phyloP scores from a whole-genome alignment of 1,140 invertebrate genomes.

The Venturia canescens region DNA sequence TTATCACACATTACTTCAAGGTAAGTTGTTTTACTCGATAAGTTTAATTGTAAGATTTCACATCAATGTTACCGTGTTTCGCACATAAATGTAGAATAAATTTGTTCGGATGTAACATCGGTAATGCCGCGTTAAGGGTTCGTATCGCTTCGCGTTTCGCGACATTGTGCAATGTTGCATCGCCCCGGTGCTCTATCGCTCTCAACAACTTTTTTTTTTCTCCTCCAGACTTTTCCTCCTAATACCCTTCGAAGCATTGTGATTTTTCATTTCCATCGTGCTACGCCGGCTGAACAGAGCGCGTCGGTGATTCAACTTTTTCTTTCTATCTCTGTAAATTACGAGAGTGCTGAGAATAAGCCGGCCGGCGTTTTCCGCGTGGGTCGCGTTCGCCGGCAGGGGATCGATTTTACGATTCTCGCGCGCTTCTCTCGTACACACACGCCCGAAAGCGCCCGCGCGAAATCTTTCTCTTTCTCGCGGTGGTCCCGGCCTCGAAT shows the following conservation, averaged over 20 bases:
- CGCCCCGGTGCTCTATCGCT: neutral
- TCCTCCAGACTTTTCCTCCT: neutral
- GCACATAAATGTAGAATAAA: too few relatives aligned
- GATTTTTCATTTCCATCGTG: neutral
- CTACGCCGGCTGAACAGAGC: slow-evolving; percentile 48
- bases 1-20: slow-evolving; percentile 52
- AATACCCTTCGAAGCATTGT: neutral
- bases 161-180: neutral
- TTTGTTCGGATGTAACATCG: too few relatives aligned
- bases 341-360: neutral
- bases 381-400: slow-evolving; percentile 46
- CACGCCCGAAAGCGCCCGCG: neutral
- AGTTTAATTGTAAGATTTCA: neutral
- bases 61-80: neutral
- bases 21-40: slow-evolving; percentile 18
- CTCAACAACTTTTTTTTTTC: neutral
- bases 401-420: slow-evolving; percentile 54
- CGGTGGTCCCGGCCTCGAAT: too few relatives aligned
- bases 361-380: slow-evolving; percentile 48
- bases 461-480: too few relatives aligned
- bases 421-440: slow-evolving; percentile 46
- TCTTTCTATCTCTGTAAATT: neutral
- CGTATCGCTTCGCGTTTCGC: neutral
- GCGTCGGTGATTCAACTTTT: slow-evolving; percentile 23
- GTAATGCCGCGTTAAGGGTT: too few relatives aligned